phyloP scores from a whole-genome alignment of 2,113 vertebrate species.

The Prolemur simus region DNA sequence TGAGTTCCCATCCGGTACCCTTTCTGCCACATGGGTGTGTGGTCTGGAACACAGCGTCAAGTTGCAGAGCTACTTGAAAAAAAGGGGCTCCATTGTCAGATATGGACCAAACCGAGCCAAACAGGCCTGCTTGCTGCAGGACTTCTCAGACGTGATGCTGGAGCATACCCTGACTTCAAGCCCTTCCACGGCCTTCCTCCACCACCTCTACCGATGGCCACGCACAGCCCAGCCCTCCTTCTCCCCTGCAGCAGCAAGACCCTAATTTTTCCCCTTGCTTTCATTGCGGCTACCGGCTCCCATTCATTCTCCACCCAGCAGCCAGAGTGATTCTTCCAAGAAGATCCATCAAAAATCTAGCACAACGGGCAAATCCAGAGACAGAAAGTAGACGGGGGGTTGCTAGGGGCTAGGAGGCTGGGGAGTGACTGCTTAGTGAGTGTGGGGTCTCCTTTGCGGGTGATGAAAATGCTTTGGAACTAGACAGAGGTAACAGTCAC shows the following conservation, averaged over 20 bases:
- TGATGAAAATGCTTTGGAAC: neutral
- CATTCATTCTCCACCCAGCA: neutral
- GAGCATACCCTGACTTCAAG: neutral
- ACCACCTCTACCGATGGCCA: too few species aligned
- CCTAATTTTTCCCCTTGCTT: neutral
- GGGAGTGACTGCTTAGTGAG: neutral
- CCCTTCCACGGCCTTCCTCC: neutral
- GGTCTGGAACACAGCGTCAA: accelerated
- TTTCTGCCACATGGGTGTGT: accelerated
- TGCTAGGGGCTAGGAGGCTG: neutral
- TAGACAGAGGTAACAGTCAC: neutral
- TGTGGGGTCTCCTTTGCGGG: neutral
- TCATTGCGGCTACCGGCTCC: neutral
- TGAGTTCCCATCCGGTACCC: neutral
- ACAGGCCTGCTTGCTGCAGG: neutral
- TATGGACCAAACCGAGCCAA: neutral
- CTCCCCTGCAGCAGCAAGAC: neutral
- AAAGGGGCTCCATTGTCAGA: neutral
- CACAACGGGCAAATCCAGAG: neutral
- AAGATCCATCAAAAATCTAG: neutral
- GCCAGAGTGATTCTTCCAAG: neutral
- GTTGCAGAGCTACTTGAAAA: neutral
- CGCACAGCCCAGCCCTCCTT: too few species aligned
- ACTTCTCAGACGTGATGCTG: neutral
- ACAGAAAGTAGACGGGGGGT: neutral